These are phyloP conservation scores for Drosophila aldrichi DNA, from an alignment of 2,888 invertebrate genomes.

Conservation along the genomic window DNA sequence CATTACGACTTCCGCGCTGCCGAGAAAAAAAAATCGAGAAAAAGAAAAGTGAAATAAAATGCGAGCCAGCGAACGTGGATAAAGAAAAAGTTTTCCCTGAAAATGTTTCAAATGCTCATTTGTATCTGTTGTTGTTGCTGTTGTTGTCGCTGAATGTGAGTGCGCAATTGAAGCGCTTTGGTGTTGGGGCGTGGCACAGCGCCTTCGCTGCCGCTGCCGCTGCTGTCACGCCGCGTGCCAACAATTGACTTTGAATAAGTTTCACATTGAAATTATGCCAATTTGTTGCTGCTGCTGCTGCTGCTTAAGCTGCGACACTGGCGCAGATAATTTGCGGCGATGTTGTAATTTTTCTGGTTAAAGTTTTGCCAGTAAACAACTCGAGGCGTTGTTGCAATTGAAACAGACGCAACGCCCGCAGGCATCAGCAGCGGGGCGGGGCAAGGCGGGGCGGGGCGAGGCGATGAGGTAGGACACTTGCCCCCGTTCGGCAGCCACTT, in stretches of 20 bases:
- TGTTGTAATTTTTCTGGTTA: slow-evolving; percentile 62
- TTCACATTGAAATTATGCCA: slow-evolving; percentile 76
- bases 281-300: slow-evolving; percentile 55
- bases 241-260: slow-evolving; percentile 77
- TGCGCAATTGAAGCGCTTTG: slow-evolving; percentile 24
- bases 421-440: background rate
- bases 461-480: slow-evolving; percentile 6
- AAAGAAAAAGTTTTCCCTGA: slow-evolving; percentile 72
- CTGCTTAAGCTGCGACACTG: slow-evolving; percentile 60
- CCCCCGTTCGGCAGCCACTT: slow-evolving; percentile 58
- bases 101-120: slow-evolving; percentile 76
- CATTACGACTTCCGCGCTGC: slow-evolving; percentile 78
- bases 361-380: slow-evolving; percentile 61
- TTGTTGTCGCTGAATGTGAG: slow-evolving; percentile 36
- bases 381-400: slow-evolving; percentile 50
- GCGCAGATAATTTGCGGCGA: slow-evolving; percentile 66
- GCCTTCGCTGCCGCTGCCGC: slow-evolving; percentile 27
- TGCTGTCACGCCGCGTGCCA: slow-evolving; percentile 53
- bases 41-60: slow-evolving; percentile 28
- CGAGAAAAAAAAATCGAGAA: slow-evolving; percentile 7
- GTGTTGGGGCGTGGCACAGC: slow-evolving; percentile 45
- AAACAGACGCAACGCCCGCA: slow-evolving; percentile 17
- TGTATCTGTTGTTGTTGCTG: slow-evolving; percentile 50
- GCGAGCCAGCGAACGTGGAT: slow-evolving; percentile 47
- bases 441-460: background rate